Conservation (phyloP, 2,113 vertebrate genomes). For the Narcine bancroftii region DNA sequence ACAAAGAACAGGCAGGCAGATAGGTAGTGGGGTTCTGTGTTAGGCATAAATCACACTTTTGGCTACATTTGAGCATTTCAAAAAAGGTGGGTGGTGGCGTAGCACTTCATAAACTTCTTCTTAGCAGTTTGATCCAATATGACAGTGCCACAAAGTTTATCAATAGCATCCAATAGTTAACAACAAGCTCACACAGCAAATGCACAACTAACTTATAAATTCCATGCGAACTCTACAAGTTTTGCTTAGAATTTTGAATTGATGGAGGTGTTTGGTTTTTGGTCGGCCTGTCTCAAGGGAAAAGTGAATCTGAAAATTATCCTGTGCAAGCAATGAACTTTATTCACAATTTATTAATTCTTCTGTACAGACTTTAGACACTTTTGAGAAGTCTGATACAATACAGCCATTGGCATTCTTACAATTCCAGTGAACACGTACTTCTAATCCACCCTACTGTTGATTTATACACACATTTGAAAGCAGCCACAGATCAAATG, state of each 20-base stretch:
- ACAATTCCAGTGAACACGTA: not conserved
- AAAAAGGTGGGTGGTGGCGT: no score
- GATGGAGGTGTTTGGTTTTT: not conserved
- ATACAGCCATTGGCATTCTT: not conserved
- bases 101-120: not conserved
- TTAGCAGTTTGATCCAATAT: not conserved
- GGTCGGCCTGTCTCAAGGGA: no score
- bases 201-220: not conserved
- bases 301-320: no score
- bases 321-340: not conserved
- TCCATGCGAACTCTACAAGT: not conserved
- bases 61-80: not conserved
- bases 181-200: not conserved
- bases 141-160: not conserved
- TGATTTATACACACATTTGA: not conserved
- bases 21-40: not conserved
- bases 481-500: not conserved
- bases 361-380: not conserved
- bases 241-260: not conserved
- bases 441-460: not conserved
- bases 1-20: not conserved
- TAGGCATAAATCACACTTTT: not conserved
- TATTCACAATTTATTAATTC: not conserved
- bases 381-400: not conserved
- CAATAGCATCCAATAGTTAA: not conserved